These are phyloP conservation scores for Eupithecia subfuscata DNA, from an alignment of 2,888 invertebrate species.

Conservation along the genomic window DNA sequence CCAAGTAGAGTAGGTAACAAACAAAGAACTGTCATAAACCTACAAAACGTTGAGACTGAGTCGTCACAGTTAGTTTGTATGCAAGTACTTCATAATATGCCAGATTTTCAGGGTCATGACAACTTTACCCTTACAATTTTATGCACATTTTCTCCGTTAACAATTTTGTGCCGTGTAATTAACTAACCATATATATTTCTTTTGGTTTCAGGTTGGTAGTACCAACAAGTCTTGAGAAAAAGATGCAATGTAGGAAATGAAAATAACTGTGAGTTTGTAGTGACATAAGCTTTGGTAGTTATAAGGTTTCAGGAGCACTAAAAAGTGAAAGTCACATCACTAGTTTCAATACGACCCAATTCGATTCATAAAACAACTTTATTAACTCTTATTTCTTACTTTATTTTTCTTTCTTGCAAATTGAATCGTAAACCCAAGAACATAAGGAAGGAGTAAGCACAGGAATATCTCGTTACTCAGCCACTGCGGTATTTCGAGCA, in stretches of 20 bases:
- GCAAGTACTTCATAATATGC: slow-evolving; percentile 2
- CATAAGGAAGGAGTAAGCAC: slow-evolving; percentile 31
- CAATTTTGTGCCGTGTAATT: background rate
- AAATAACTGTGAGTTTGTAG: background rate
- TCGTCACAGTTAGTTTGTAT: background rate
- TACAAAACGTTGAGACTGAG: slow-evolving; percentile 1
- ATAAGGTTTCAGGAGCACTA: background rate
- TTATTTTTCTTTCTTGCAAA: slow-evolving; percentile 16
- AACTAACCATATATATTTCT: slow-evolving; percentile 23
- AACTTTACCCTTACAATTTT: background rate
- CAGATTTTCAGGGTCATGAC: background rate
- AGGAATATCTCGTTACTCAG: slow-evolving; percentile 32
- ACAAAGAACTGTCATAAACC: slow-evolving; percentile 31
- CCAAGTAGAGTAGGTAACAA: slow-evolving; percentile 27
- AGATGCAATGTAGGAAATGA: background rate
- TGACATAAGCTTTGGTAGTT: background rate
- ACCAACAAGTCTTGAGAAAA: slow-evolving; percentile 11
- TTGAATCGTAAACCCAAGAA: slow-evolving; percentile 27
- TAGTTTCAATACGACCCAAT: slow-evolving; percentile 7
- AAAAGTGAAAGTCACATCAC: slow-evolving; percentile 2
- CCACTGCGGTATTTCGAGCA: slow-evolving; percentile 35
- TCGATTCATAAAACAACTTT: slow-evolving; percentile 10
- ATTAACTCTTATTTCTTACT: slow-evolving; percentile 11
- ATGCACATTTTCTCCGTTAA: background rate
- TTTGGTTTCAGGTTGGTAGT: slow-evolving; percentile 56